Evolutionary conservation across 2,113 vertebrate genomes (phyloP), one percentile per base, ranked within the genome.

Genomic region (Gopherus evgoodei): DNA sequence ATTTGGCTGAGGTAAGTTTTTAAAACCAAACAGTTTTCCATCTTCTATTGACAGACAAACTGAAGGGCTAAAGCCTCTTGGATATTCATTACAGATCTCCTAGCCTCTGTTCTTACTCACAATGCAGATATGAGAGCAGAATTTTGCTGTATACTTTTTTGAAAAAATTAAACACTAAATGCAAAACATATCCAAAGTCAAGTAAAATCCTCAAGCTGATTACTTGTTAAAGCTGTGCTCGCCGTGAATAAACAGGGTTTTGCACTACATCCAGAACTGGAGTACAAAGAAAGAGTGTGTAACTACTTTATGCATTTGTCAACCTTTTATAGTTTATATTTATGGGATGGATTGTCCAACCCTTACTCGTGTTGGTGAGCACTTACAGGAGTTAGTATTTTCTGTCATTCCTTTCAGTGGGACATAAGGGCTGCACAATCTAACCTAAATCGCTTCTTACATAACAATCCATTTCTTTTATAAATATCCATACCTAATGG

Each of bases 1-100:
- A 99, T 95, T 98, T 99, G 98, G 98, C 99, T 81, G 99, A 99
- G 99, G 99, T 99, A 92, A 98, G 97, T 94, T 91, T 93, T 75
- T 53, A 75, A 75, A 88, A 65, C 21, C 29, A 11, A 79, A n/a
- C 16, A 62, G 3, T 50, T 38, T 85, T 93, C 53, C 16, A 17
- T 90, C 44, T 80, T 86, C 82, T 84, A 1, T 56, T 90, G 31
- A n/a, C 57, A 79, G 62, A 53, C n/a, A 75, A 47, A 8, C 25
- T 90, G 24, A 86, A 81, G 29, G 72, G 35, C 42, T 92, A 56
- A 88, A 82, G 65, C 6, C 81, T 25, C 49, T 57, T 82, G 12
- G 16, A 91, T 53, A 57, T 78, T 59, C 14, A 49, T 76, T 65
- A 81, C 11, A n/a, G 80, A 21, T 38, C 80, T 54, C 21, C 11